Conservation (phyloP, 1,140 invertebrate species). For the Drepana arcuata region DNA sequence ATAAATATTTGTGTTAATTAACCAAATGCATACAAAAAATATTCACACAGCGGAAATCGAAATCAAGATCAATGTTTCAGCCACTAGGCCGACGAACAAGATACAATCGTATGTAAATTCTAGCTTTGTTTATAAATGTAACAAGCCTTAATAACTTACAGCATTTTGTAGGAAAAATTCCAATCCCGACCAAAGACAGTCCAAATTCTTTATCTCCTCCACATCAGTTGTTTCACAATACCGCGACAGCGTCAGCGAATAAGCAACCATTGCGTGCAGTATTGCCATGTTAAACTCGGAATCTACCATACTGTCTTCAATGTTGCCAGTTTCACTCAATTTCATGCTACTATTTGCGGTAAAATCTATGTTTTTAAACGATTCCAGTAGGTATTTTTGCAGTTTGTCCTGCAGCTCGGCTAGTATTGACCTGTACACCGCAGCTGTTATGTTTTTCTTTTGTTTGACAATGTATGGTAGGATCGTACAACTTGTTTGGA, state of each 20-base stretch:
- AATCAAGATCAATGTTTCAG: too few species aligned
- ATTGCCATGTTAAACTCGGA: constrained; percentile 28
- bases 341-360: constrained; percentile 13
- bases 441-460: constrained; percentile 45
- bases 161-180: constrained; percentile 49
- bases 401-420: constrained; percentile 57
- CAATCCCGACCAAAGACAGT: constrained; percentile 44
- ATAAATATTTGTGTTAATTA: too few species aligned
- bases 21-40: too few species aligned
- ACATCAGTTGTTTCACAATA: constrained; percentile 45
- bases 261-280: constrained; percentile 51
- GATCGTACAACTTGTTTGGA: constrained; percentile 53
- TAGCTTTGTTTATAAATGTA: too few species aligned
- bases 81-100: too few species aligned
- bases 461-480: constrained; percentile 53
- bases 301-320: constrained; percentile 29
- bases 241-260: constrained; percentile 45
- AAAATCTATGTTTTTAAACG: constrained; percentile 53
- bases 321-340: constrained; percentile 20
- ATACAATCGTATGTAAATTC: too few species aligned
- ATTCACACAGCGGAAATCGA: too few species aligned
- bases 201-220: constrained; percentile 46
- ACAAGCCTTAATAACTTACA: too few species aligned
- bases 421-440: constrained; percentile 48
- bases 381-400: constrained; percentile 41